These are phyloP conservation scores for Accipiter cooperii DNA, from an alignment of 2,113 vertebrate genomes.

Conservation along the genomic window DNA sequence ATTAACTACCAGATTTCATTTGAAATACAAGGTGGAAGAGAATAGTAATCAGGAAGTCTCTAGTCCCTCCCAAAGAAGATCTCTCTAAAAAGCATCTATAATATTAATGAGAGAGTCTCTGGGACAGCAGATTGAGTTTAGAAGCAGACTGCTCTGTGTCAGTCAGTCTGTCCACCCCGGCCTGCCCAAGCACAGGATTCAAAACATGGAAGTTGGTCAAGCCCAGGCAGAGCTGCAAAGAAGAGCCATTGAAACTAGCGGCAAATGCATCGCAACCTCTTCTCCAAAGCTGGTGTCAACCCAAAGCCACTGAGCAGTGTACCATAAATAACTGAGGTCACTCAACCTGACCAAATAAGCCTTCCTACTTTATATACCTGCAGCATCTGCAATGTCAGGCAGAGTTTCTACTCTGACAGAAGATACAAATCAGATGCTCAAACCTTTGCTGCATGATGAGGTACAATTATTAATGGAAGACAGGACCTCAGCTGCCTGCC, in stretches of 20 bases:
- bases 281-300: background rate
- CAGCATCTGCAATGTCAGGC: background rate
- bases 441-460: background rate
- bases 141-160: background rate
- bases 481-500: background rate
- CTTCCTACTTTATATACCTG: background rate
- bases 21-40: background rate
- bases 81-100: background rate
- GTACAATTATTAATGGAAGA: background rate
- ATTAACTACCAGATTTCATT: background rate
- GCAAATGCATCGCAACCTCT: background rate
- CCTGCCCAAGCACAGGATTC: background rate
- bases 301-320: background rate
- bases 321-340: background rate
- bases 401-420: background rate
- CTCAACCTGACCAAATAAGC: background rate
- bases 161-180: background rate
- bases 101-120: background rate
- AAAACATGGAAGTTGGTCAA: background rate
- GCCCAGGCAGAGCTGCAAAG: background rate
- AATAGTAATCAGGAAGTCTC: background rate
- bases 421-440: background rate
- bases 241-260: background rate
- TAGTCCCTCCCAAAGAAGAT: background rate
- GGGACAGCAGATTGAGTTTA: background rate